A percentile compares a stretch with the other conserved stretches of the same genome.
These are phyloP conservation scores for Dasyornis broadbenti DNA, from an alignment of 2,113 vertebrate species.

Conservation along the genomic window DNA sequence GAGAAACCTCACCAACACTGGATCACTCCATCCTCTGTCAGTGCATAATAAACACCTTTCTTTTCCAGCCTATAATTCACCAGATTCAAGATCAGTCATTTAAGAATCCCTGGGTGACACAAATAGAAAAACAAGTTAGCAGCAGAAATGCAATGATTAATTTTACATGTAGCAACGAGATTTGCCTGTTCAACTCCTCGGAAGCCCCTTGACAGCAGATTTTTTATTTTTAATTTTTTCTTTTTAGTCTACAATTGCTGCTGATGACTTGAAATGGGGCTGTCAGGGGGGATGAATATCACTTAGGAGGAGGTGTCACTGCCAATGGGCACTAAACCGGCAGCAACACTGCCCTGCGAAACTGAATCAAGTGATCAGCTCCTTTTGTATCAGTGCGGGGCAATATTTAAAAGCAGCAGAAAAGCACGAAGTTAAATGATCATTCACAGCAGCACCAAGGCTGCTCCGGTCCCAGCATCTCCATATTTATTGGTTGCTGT, in stretches of 20 bases:
- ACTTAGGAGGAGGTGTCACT: background rate
- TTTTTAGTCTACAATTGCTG: background rate
- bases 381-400: background rate
- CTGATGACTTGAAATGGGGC: background rate
- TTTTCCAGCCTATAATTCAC: background rate
- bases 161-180: slow-evolving; percentile 1
- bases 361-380: background rate
- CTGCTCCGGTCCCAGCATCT: background rate
- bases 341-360: background rate
- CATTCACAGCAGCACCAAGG: background rate
- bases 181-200: background rate
- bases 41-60: background rate
- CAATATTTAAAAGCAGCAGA: background rate
- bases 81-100: slow-evolving; percentile 28
- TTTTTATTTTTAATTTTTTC: background rate
- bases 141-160: slow-evolving; percentile 33
- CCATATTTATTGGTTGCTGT: background rate
- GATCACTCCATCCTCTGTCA: slow-evolving; percentile 13
- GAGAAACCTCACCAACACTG: background rate
- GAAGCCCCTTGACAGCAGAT: background rate
- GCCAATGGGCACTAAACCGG: background rate
- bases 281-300: background rate
- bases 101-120: slow-evolving; percentile 21
- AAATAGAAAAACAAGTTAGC: slow-evolving; percentile 13
- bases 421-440: background rate